Evolutionary conservation across 2,888 invertebrate genomes (phyloP).

Genomic region (Ommatoiulus sabulosus): DNA sequence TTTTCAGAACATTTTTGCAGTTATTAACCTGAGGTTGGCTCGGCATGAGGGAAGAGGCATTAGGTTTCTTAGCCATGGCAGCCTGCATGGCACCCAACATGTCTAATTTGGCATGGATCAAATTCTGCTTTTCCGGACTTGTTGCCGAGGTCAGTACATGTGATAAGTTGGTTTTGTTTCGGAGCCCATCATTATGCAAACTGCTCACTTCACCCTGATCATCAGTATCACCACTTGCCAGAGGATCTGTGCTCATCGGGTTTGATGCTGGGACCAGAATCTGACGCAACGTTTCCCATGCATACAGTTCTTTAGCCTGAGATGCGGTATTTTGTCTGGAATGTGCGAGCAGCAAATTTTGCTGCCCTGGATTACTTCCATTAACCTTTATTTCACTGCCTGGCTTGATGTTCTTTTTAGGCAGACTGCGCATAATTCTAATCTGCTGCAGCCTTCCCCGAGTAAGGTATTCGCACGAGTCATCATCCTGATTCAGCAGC

Average conservation of each 20-base stretch:
- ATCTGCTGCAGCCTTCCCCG: slow-evolving; percentile 42
- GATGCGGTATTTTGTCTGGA: slow-evolving; percentile 55
- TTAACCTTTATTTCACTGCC: background rate
- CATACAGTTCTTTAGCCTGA: slow-evolving; percentile 57
- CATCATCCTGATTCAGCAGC: slow-evolving; percentile 6
- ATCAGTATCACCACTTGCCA: background rate
- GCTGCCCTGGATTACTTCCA: background rate
- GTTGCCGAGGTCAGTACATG: background rate
- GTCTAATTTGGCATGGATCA: slow-evolving; percentile 50
- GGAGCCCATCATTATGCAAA: background rate
- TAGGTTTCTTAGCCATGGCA: slow-evolving; percentile 47
- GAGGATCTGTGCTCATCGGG: background rate
- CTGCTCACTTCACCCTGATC: background rate
- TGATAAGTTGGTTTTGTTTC: background rate
- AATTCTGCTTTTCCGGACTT: slow-evolving; percentile 44
- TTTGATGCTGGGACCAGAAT: slow-evolving; percentile 55
- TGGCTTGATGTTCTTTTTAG: background rate
- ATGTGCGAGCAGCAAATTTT: background rate
- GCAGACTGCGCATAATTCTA: background rate
- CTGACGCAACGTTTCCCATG: slow-evolving; percentile 59
- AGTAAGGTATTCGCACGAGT: slow-evolving; percentile 43
- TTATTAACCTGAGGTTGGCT: background rate
- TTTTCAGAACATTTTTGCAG: background rate
- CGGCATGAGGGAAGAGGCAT: background rate
- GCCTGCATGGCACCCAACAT: slow-evolving; percentile 56